These are phyloP conservation scores for Dione vanillae DNA, from an alignment of 2,888 invertebrate genomes.

Conservation along the genomic window DNA sequence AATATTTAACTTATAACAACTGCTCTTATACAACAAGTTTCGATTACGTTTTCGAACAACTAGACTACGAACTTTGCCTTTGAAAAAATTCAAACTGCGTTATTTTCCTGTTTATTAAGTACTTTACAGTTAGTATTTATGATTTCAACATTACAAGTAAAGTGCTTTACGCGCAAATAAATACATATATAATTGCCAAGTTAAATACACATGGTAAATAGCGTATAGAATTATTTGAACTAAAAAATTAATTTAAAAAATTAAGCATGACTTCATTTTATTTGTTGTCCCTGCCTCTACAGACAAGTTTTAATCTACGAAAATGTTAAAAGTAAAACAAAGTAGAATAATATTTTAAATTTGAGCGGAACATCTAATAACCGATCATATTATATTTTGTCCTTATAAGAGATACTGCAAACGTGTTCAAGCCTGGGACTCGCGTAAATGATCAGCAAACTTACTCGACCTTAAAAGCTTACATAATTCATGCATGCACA, in stretches of 20 bases:
- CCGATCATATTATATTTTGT: conserved; percentile 8
- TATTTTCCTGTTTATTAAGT: conserved; percentile 15
- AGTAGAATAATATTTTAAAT: neutral
- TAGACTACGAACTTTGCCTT: neutral
- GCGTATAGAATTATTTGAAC: neutral
- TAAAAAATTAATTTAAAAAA: neutral
- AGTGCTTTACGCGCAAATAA: conserved; percentile 23
- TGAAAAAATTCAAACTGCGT: conserved; percentile 12
- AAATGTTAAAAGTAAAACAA: too few relatives aligned
- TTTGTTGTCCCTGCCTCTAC: too few relatives aligned
- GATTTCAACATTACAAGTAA: conserved; percentile 23
- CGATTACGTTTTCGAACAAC: conserved; percentile 7
- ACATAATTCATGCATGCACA: conserved; percentile 59
- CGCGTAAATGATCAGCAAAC: conserved; percentile 64
- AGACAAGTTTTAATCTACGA: too few relatives aligned
- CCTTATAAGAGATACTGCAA: conserved; percentile 43
- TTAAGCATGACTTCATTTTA: neutral
- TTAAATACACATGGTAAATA: conserved; percentile 5
- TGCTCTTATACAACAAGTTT: neutral
- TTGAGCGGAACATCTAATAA: neutral
- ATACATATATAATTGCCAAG: conserved; percentile 6
- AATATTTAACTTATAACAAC: too few relatives aligned
- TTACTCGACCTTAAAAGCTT: conserved; percentile 62
- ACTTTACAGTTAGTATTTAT: conserved; percentile 26
- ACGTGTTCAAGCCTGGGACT: conserved; percentile 62